phyloP scores from a whole-genome alignment of 2,888 invertebrate genomes.

The Saturnia pavonia region DNA sequence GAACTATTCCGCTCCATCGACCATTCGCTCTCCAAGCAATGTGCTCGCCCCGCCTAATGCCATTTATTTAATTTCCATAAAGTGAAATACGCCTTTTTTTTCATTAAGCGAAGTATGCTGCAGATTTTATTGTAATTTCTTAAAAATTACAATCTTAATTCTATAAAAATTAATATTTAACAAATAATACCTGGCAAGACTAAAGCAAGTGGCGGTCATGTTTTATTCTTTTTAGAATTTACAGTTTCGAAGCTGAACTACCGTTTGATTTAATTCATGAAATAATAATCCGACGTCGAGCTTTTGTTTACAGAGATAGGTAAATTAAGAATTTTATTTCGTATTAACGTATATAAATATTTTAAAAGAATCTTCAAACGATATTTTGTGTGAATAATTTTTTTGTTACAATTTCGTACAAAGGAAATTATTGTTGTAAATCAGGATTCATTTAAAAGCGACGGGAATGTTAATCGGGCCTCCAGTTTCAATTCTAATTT shows the following conservation, averaged over 20 bases:
- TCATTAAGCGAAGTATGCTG: not conserved
- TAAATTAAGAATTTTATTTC: constrained; percentile 27
- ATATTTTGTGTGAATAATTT: not conserved
- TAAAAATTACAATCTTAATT: too few species aligned
- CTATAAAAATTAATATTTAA: too few species aligned
- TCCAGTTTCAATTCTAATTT: not conserved
- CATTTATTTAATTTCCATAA: not conserved
- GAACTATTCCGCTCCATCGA: too few species aligned
- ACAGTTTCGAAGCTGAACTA: constrained; percentile 43
- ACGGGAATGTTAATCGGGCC: not conserved
- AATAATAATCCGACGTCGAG: constrained; percentile 49
- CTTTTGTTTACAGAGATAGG: constrained; percentile 34
- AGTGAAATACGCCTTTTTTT: not conserved
- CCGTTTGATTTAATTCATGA: constrained; percentile 54
- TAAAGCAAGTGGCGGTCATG: constrained; percentile 28
- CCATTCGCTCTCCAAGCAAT: too few species aligned
- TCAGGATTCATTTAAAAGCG: not conserved
- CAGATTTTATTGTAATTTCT: not conserved
- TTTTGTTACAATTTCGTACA: not conserved
- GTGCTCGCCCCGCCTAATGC: too few species aligned
- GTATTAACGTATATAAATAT: not conserved
- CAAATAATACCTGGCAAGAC: constrained; percentile 9
- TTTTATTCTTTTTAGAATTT: constrained; percentile 48
- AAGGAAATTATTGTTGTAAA: not conserved
- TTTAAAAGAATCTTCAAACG: not conserved